Base-by-base conservation (phyloP, 1,140 invertebrate species). In the Eriosoma lanigerum region DNA sequence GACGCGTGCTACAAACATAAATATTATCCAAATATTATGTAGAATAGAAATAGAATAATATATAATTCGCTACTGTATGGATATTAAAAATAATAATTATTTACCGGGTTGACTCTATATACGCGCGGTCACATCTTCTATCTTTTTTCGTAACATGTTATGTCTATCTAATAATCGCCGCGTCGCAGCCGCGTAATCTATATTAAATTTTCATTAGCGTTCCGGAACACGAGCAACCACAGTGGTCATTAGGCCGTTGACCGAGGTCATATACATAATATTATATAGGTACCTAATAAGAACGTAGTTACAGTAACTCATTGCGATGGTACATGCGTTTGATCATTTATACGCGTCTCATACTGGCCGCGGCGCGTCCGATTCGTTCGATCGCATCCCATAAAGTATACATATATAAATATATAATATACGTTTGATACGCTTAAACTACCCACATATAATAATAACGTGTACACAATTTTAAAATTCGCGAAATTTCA, bases 181-280 rank as follows among this genome's bases (percentile, higher is more conserved):
- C n/a, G n/a, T n/a, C n/a, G n/a, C 56, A 21, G 44, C 21, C 38
- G n/a, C 66, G 66, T 56, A 10, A 44, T 44, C 52, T 76, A 38
- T 4, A 56, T 76, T 76, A 58, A 76, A 76, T 60, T 58, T 58
- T 58, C 73, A 76, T 76, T 76, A 76, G 54, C 38, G 73, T 76
- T 75, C 70, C 70, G 70, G 73, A 58, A 76, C 54, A 76, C 54
- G 52, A 24, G 32, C 48, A 17, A 44, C 38, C 50, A 24, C 4
- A n/a, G 26, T 48, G 10, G 32, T 44, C n/a, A 12, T 70, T 26
- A 70, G 66, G 38, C 66, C 66, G 44, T 70, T 44, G 32, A 44
- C 62, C 62, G 62, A 66, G 62, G 62, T 66, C 32, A 15, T 66
- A 44, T 44, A 44, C 32, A 44, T 62, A 62, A 62, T 24, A 62